Conservation (phyloP, 1,140 invertebrate genomes). For the Pissodes strobi region DNA sequence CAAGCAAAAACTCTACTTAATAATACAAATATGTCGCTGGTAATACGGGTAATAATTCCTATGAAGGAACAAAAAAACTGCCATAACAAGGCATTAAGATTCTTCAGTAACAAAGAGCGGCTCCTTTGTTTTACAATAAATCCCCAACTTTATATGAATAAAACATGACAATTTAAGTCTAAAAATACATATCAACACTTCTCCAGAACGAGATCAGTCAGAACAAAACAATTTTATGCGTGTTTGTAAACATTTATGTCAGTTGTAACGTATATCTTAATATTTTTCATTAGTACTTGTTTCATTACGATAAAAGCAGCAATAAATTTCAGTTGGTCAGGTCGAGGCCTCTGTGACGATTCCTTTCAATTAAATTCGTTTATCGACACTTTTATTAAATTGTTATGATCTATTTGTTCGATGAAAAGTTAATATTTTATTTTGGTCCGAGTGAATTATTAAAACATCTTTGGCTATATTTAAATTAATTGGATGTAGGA, state of each 20-base stretch:
- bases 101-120: slow-evolving; percentile 11
- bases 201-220: neutral
- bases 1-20: too few species aligned
- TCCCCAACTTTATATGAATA: slow-evolving; percentile 18
- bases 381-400: slow-evolving; percentile 18
- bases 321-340: slow-evolving; percentile 20
- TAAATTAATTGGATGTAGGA: slow-evolving; percentile 9
- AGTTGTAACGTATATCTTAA: slow-evolving; percentile 14
- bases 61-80: too few species aligned
- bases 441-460: slow-evolving; percentile 7
- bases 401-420: slow-evolving; percentile 21
- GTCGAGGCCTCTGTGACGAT: slow-evolving; percentile 17
- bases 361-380: slow-evolving; percentile 26
- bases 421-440: slow-evolving; percentile 11
- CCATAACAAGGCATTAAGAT: neutral
- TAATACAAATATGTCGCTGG: too few species aligned
- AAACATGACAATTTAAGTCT: slow-evolving; percentile 22
- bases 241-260: slow-evolving; percentile 16
- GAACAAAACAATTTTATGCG: slow-evolving; percentile 12
- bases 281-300: slow-evolving; percentile 23
- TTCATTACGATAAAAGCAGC: slow-evolving; percentile 18
- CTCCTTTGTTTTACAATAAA: slow-evolving; percentile 16
- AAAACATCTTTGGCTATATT: slow-evolving; percentile 9
- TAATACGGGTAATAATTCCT: too few species aligned
- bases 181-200: slow-evolving; percentile 16